These are phyloP conservation scores for Cyprinodon tularosa DNA, from an alignment of 2,113 vertebrate genomes.

Conservation along the genomic window DNA sequence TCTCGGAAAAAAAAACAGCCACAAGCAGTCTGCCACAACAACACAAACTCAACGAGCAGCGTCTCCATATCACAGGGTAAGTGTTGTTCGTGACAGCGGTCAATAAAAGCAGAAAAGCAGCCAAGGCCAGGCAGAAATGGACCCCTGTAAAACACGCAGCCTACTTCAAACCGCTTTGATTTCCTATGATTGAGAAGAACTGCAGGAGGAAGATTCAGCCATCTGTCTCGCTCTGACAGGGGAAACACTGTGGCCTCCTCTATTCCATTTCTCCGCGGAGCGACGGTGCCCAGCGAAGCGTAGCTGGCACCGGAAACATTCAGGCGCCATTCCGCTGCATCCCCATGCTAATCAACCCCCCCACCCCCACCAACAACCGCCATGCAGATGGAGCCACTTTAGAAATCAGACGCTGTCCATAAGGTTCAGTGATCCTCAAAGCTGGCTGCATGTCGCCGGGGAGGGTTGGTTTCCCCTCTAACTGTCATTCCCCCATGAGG, in stretches of 20 bases:
- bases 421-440: constrained; percentile 57
- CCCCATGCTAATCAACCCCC: constrained; percentile 65
- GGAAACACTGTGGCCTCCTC: constrained; percentile 36
- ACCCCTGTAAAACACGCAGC: background rate
- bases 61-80: constrained; percentile 9
- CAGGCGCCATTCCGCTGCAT: constrained; percentile 57
- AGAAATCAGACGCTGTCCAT: constrained; percentile 62
- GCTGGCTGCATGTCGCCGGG: constrained; percentile 19
- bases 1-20: constrained; percentile 42
- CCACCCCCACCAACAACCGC: constrained; percentile 57
- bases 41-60: constrained; percentile 25
- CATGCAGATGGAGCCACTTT: constrained; percentile 69
- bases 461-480: constrained; percentile 16
- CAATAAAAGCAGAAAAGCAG: constrained; percentile 15
- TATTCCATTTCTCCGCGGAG: constrained; percentile 49
- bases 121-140: background rate
- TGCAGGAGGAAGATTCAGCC: constrained; percentile 52
- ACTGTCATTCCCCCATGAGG: constrained; percentile 21
- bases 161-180: constrained; percentile 10
- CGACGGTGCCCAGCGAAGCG: constrained; percentile 57
- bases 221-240: constrained; percentile 55
- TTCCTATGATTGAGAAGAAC: constrained; percentile 31
- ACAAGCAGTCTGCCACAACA: constrained; percentile 43
- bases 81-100: constrained; percentile 14
- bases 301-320: constrained; percentile 42